Conservation (phyloP, 2,888 invertebrate species). For the Drosophila testacea region DNA sequence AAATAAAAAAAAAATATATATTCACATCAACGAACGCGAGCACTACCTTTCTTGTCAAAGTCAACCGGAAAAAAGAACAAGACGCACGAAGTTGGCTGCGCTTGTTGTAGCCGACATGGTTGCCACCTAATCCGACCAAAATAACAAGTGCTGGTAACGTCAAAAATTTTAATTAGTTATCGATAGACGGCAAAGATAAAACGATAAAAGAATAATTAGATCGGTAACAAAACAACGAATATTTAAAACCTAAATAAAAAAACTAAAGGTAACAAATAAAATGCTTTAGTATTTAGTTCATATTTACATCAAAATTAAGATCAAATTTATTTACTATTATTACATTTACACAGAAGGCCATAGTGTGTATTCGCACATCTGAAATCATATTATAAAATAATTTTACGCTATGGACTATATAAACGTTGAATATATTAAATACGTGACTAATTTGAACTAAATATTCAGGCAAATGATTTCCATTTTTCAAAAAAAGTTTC, state of each 20-base stretch:
- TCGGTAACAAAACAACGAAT: neutral
- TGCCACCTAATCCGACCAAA: slow-evolving; percentile 35
- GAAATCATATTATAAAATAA: too few species aligned
- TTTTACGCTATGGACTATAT: too few species aligned
- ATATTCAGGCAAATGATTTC: slow-evolving; percentile 87
- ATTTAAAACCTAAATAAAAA: too few species aligned
- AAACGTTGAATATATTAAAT: too few species aligned
- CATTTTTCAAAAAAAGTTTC: slow-evolving; percentile 90
- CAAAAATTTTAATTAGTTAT: neutral
- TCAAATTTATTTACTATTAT: neutral
- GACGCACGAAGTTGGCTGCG: slow-evolving; percentile 80
- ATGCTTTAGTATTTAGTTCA: neutral
- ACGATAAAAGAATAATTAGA: neutral
- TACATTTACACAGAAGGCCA: too few species aligned
- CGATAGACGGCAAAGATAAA: slow-evolving; percentile 15
- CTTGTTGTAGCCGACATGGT: slow-evolving; percentile 40
- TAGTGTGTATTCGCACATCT: too few species aligned
- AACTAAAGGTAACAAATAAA: too few species aligned
- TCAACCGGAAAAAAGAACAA: slow-evolving; percentile 85
- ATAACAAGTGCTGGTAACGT: slow-evolving; percentile 19
- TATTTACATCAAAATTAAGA: neutral
- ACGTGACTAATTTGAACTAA: too few species aligned
- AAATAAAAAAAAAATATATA: slow-evolving; percentile 47
- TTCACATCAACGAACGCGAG: slow-evolving; percentile 59
- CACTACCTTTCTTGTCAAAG: slow-evolving; percentile 84